Percentiles rank a stretch among this genome's conserved stretches.
Evolutionary conservation across 2,888 invertebrate genomes (phyloP).

Genomic region (Uropetala carovei): DNA sequence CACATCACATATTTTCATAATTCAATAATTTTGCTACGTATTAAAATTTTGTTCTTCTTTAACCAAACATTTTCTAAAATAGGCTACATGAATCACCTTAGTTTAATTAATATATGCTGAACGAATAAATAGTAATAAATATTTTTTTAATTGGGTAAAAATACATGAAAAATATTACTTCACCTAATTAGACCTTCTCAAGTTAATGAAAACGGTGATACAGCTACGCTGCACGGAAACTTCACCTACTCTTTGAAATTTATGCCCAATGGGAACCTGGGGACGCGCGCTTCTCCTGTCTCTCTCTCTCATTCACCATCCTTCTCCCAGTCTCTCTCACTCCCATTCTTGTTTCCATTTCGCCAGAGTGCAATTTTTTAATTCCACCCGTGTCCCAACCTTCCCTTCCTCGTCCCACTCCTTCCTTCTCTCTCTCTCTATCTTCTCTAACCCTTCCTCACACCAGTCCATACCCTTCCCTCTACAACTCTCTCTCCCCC

Average conservation of each 20-base stretch:
- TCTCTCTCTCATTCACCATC: neutral
- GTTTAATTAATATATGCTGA: too few relatives aligned
- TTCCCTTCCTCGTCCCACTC: neutral
- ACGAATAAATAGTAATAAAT: too few relatives aligned
- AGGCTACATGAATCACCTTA: too few relatives aligned
- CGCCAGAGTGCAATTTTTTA: constrained; percentile 6
- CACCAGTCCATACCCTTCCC: neutral
- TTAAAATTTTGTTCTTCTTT: too few relatives aligned
- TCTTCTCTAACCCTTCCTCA: neutral
- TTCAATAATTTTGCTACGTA: too few relatives aligned
- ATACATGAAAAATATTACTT: constrained; percentile 10
- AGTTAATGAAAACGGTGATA: constrained; percentile 26
- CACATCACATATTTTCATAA: too few relatives aligned
- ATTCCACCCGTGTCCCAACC: too few relatives aligned
- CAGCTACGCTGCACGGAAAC: constrained; percentile 30
- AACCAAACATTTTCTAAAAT: too few relatives aligned
- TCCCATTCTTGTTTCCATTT: constrained; percentile 33
- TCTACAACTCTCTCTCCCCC: neutral
- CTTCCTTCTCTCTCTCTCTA: neutral
- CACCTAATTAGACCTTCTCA: constrained; percentile 29
- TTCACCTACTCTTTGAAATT: constrained; percentile 33
- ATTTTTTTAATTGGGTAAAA: neutral
- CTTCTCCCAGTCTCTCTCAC: neutral
- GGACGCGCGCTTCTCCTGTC: neutral
- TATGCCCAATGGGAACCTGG: constrained; percentile 35